These are phyloP conservation scores for Meghimatium bilineatum DNA, from an alignment of 2,888 invertebrate genomes.

Conservation along the genomic window DNA sequence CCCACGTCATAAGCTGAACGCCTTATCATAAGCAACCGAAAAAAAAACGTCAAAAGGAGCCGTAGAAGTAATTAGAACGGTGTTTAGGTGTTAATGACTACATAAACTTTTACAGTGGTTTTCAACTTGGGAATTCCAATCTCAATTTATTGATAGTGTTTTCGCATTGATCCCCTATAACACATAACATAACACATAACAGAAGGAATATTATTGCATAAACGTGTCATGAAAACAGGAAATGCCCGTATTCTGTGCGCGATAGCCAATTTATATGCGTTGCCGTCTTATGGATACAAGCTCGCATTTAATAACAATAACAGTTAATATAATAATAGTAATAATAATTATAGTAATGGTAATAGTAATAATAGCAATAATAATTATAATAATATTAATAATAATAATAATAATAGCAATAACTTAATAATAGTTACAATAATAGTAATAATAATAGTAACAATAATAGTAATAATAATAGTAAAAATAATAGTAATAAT, in stretches of 20 bases:
- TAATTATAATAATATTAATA: neutral
- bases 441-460: neutral
- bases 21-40: neutral
- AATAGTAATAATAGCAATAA: neutral
- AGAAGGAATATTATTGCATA: too few relatives aligned
- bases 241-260: too few relatives aligned
- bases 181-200: too few relatives aligned
- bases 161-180: too few relatives aligned
- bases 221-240: too few relatives aligned
- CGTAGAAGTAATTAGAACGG: neutral
- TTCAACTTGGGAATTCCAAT: neutral
- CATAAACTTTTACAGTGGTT: neutral
- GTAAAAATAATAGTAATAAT: too few relatives aligned
- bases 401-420: neutral
- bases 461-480: too few relatives aligned
- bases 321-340: too few relatives aligned
- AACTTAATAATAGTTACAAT: neutral
- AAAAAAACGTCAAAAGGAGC: neutral
- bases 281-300: too few relatives aligned
- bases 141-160: too few relatives aligned
- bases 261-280: too few relatives aligned
- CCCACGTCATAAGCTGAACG: neutral
- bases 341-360: neutral
- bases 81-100: neutral
- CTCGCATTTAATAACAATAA: too few relatives aligned